Evolutionary conservation across 2,797 vertebrate genomes (phyloP).

Genomic region (Fundulus diaphanus): DNA sequence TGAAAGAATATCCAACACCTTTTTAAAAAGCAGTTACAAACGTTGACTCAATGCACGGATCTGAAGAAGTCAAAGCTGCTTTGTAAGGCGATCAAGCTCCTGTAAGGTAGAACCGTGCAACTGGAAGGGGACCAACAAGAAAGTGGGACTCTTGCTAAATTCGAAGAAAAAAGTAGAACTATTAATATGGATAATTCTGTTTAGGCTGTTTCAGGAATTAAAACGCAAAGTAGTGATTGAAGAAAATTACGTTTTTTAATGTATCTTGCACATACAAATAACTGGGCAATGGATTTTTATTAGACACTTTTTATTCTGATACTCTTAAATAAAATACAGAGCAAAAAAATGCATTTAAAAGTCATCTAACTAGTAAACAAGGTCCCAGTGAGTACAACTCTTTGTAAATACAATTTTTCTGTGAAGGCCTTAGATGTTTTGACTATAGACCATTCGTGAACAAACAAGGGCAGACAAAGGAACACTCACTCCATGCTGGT

Average conservation of each 20-base stretch:
- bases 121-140: not conserved
- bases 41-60: constrained; percentile 45
- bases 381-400: no score
- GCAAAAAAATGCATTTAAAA: no score
- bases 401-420: not conserved
- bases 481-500: not conserved
- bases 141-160: not conserved
- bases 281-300: not conserved
- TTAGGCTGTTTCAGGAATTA: no score
- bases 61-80: constrained; percentile 13
- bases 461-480: no score
- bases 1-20: constrained; percentile 41
- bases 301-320: not conserved
- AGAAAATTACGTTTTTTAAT: no score
- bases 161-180: no score
- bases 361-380: no score
- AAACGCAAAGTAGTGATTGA: no score
- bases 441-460: not conserved
- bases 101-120: constrained; percentile 20
- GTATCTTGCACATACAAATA: not conserved
- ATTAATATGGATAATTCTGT: no score
- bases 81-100: constrained; percentile 13
- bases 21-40: constrained; percentile 26
- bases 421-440: not conserved
- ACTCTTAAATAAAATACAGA: not conserved